Evolutionary conservation across 2,113 vertebrate species (phyloP), one percentile per base, ranked within the genome.

Genomic region (Cryptotis parvus): DNA sequence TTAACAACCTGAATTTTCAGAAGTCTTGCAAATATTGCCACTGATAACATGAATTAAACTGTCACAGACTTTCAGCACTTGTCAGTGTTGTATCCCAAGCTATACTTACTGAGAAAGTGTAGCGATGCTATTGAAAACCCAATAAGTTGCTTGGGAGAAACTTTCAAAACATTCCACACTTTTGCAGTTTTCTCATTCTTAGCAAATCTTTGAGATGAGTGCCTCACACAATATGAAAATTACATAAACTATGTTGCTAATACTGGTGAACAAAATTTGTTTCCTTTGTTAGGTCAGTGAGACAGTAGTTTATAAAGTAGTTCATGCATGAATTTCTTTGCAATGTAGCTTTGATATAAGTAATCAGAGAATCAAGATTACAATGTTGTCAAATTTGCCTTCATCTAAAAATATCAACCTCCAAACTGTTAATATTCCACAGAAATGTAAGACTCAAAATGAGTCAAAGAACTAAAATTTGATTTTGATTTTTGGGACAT

Each of bases 21-120:
- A 89, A 82, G 58, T 31, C 7, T 70, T 41, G 66, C 1, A 10
- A 22, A 12, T 31, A 63, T 79, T 76, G 91, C 39, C n/a, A 70
- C 10, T 87, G 81, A 76, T 82, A 93, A 16, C 41, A 79, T 84
- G 77, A 79, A 89, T 70, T 86, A 66, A 83, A 41, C 22, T 9
- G 18, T 87, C 39, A 75, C 6, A 33, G 45, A 87, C 78, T 75
- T 74, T 65, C 15, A 41, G n/a, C 41, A 86, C 22, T 86, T 89
- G 66, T 66, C 9, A 82, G 8, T 82, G 26, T 43, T 78, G 89
- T 45, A 63, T 35, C 9, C 41, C 79, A 89, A 74, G 58, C 26
- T 84, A 15, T 66, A 58, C 3, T 91, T 87, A 39, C 16, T 27
- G 20, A 61, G 20, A 84, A 39, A 80, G 16, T 55, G 4, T 6